Percentiles rank a stretch among this genome's conserved stretches.
phyloP scores from a whole-genome alignment of 1,140 invertebrate species.

The Conopomorpha cramerella region DNA sequence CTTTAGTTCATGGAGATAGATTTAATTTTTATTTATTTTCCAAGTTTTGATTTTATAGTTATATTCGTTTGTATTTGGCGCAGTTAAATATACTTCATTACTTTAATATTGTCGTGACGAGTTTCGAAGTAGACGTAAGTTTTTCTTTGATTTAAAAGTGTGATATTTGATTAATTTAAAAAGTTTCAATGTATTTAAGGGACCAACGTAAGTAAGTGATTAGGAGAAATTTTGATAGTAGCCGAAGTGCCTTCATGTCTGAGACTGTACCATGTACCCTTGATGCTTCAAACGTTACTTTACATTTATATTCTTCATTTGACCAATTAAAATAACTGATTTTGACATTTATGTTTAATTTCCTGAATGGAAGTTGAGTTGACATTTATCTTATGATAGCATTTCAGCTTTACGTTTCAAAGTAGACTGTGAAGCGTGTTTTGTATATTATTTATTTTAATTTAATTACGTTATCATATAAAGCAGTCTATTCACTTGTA shows the following conservation, averaged over 20 bases:
- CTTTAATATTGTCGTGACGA: constrained; percentile 51
- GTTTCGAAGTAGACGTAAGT: constrained; percentile 48
- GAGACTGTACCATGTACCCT: too few relatives aligned
- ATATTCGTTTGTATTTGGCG: too few relatives aligned
- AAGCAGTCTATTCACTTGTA: too few relatives aligned
- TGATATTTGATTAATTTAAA: constrained; percentile 60
- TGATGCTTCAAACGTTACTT: too few relatives aligned
- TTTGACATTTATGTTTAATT: too few relatives aligned
- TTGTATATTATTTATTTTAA: constrained; percentile 59
- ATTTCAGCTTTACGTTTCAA: too few relatives aligned
- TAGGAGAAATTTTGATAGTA: constrained; percentile 54
- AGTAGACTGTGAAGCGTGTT: too few relatives aligned
- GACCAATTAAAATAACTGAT: too few relatives aligned
- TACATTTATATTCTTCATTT: too few relatives aligned
- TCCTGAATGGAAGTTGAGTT: too few relatives aligned
- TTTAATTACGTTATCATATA: constrained; percentile 57
- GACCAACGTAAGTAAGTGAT: constrained; percentile 56
- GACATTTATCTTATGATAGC: too few relatives aligned
- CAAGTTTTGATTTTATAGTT: constrained; percentile 51
- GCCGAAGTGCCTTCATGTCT: constrained; percentile 28
- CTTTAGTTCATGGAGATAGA: constrained; percentile 55
- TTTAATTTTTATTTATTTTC: constrained; percentile 57
- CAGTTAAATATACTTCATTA: constrained; percentile 56
- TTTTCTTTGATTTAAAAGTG: constrained; percentile 57
- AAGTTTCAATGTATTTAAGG: constrained; percentile 59